phyloP scores from a whole-genome alignment of 2,888 invertebrate genomes.

The Myopa tessellatipennis region DNA sequence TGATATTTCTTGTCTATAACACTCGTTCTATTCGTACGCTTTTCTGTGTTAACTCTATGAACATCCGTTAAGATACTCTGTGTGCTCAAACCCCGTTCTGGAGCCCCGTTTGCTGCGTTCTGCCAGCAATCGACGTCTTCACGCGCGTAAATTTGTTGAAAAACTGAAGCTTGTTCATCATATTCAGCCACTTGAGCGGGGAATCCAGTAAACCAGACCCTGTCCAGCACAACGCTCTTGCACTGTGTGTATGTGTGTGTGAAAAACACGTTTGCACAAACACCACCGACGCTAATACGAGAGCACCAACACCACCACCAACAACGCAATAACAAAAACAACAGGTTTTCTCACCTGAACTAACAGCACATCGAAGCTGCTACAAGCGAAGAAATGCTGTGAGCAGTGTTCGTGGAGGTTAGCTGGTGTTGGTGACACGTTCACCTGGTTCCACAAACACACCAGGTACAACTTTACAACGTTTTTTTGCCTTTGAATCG shows the following conservation, averaged over 20 bases:
- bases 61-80: background rate
- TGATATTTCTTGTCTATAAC: background rate
- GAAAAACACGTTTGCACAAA: constrained; percentile 38
- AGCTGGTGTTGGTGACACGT: constrained; percentile 16
- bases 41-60: constrained; percentile 9
- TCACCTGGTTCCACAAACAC: constrained; percentile 36
- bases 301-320: constrained; percentile 42
- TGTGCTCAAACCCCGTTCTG: no score
- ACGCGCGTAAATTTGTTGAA: constrained; percentile 55
- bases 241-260: background rate
- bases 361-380: constrained; percentile 31
- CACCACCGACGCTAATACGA: constrained; percentile 41
- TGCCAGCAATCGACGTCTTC: constrained; percentile 51
- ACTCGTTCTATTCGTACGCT: background rate
- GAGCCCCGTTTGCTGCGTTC: background rate
- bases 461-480: constrained; percentile 12
- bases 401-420: background rate
- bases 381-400: background rate
- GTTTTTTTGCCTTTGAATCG: background rate
- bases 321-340: constrained; percentile 40
- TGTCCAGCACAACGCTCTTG: constrained; percentile 7
- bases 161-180: constrained; percentile 62
- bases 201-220: background rate
- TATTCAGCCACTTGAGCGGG: constrained; percentile 32
- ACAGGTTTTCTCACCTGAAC: constrained; percentile 50